Evolutionary conservation across 2,888 invertebrate genomes (phyloP).

Genomic region (Bibio marci): DNA sequence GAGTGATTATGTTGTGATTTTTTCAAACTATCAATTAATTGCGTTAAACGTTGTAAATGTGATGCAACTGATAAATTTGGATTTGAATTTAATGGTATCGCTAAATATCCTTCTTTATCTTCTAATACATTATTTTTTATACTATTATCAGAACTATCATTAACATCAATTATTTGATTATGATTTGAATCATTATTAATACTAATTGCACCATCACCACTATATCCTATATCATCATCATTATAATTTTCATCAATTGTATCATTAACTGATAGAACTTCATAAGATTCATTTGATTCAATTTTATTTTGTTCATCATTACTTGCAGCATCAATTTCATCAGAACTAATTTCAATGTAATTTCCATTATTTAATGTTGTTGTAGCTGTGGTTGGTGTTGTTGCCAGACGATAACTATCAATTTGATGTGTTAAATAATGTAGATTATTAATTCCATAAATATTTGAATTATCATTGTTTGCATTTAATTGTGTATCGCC

Average conservation of each 20-base stretch:
- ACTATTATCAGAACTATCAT: constrained; percentile 18
- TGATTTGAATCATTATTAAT: constrained; percentile 10
- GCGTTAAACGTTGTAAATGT: constrained; percentile 26
- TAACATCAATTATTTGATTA: constrained; percentile 17
- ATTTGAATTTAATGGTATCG: constrained; percentile 10
- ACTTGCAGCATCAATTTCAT: neutral
- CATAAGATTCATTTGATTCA: neutral
- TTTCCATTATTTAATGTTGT: neutral
- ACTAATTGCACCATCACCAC: constrained; percentile 21
- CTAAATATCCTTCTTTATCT: constrained; percentile 5
- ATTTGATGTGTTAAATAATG: constrained; percentile 2
- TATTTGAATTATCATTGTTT: constrained; percentile 9
- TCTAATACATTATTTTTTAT: constrained; percentile 4
- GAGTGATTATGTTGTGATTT: constrained; percentile 16
- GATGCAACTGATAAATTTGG: constrained; percentile 24
- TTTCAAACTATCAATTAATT: constrained; percentile 25
- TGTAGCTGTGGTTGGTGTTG: no score
- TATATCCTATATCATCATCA: constrained; percentile 14
- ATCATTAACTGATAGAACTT: neutral
- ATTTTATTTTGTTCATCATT: neutral
- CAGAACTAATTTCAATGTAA: neutral
- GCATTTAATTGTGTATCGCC: constrained; percentile 10
- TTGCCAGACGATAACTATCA: neutral
- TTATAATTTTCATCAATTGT: neutral
- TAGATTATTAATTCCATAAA: constrained; percentile 10